These are phyloP conservation scores for Onychostoma macrolepis DNA, from an alignment of 2,113 vertebrate species.

Conservation along the genomic window DNA sequence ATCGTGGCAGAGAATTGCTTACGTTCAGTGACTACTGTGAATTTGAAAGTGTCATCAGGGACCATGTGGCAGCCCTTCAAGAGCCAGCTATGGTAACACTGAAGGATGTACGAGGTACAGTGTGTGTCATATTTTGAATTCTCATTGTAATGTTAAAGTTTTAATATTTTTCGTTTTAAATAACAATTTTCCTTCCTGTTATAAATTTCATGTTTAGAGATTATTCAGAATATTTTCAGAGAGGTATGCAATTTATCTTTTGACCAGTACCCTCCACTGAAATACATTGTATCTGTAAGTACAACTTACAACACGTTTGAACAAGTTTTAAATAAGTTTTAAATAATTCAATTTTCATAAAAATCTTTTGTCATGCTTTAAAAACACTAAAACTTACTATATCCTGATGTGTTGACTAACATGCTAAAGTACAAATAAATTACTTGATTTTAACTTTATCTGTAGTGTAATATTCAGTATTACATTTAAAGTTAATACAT, in stretches of 20 bases:
- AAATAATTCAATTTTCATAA: no score
- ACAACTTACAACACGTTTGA: not conserved
- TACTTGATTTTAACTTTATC: no score
- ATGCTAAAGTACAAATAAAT: no score
- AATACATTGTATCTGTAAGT: constrained; percentile 16
- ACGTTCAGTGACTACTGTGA: constrained; percentile 14
- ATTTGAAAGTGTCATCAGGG: constrained; percentile 7
- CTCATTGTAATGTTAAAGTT: not conserved
- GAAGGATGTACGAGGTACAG: constrained; percentile 19
- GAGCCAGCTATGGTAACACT: constrained; percentile 30
- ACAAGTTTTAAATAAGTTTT: no score
- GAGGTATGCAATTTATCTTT: constrained; percentile 1
- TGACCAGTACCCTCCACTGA: constrained; percentile 26
- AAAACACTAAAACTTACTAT: no score
- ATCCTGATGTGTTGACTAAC: no score
- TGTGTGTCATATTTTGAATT: not conserved
- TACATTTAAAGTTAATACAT: no score
- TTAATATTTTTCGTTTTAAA: not conserved
- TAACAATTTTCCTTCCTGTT: not conserved
- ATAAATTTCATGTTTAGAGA: not conserved
- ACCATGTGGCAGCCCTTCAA: constrained; percentile 21
- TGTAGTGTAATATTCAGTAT: no score
- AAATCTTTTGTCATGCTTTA: no score
- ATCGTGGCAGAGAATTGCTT: constrained; percentile 35
- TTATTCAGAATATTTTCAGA: constrained; percentile 25